These are phyloP conservation scores for Muntiacus reevesi DNA, from an alignment of 2,113 vertebrate genomes.

Conservation along the genomic window DNA sequence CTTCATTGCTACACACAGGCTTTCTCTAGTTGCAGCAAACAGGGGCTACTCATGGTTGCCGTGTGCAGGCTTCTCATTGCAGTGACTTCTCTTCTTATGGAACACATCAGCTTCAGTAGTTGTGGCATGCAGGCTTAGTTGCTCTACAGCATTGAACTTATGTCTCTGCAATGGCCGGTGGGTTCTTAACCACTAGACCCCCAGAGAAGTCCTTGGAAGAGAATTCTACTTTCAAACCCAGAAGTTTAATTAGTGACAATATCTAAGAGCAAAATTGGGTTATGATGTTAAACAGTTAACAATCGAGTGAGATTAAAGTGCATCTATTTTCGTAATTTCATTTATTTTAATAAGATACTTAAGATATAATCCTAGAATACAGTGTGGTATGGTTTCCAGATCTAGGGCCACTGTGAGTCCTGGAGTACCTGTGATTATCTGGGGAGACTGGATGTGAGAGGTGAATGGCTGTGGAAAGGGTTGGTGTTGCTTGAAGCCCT, in stretches of 20 bases:
- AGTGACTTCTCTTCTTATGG: background rate
- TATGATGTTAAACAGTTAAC: background rate
- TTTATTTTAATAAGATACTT: background rate
- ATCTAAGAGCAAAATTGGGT: background rate
- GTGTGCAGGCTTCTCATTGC: background rate
- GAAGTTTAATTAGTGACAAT: background rate
- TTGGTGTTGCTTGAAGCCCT: background rate
- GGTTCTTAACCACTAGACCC: background rate
- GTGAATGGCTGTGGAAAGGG: background rate
- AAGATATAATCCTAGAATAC: background rate
- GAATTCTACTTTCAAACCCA: background rate
- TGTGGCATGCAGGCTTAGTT: background rate
- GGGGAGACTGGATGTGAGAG: background rate
- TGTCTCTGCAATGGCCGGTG: background rate
- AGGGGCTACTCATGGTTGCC: background rate
- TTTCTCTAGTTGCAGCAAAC: background rate
- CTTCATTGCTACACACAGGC: background rate
- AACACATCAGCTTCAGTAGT: background rate
- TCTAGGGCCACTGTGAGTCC: background rate
- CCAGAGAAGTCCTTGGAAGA: background rate
- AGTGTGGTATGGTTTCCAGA: background rate
- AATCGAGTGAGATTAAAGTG: background rate
- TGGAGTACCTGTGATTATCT: background rate
- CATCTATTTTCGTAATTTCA: constrained; percentile 7
- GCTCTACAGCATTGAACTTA: background rate